These are phyloP conservation scores for Hafferia zeledoni DNA, from an alignment of 2,797 vertebrate species.

Conservation along the genomic window DNA sequence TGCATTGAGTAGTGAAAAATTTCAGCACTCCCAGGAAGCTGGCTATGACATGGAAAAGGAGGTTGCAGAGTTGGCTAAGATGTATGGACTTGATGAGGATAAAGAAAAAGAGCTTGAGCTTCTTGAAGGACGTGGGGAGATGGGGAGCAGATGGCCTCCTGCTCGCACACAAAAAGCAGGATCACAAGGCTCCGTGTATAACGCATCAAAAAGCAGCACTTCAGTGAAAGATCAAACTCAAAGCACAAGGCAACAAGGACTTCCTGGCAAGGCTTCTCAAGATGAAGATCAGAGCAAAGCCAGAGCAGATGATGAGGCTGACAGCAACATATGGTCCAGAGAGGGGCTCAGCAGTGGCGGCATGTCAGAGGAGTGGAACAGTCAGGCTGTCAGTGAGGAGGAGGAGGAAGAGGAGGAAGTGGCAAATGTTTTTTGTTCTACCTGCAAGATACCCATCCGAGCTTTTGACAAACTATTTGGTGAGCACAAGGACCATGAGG, in stretches of 20 bases:
- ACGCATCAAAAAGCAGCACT: neutral
- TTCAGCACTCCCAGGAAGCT: neutral
- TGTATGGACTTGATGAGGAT: constrained; percentile 71
- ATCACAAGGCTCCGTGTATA: neutral
- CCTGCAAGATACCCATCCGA: constrained; percentile 76
- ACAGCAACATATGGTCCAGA: constrained; percentile 22
- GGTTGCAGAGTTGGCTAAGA: constrained; percentile 65
- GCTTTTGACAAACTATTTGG: constrained; percentile 58
- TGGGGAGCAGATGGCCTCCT: neutral
- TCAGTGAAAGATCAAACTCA: neutral
- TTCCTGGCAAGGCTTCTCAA: neutral
- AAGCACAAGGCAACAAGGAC: neutral
- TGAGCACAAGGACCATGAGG: constrained; percentile 74
- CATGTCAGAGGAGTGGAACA: constrained; percentile 54
- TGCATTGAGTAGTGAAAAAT: neutral
- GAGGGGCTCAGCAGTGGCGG: constrained; percentile 54
- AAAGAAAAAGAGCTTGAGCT: constrained; percentile 63
- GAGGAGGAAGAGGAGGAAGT: constrained; percentile 56
- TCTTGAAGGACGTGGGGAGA: neutral
- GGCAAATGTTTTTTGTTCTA: constrained; percentile 76
- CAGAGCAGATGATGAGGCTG: constrained; percentile 13
- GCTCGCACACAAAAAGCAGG: neutral
- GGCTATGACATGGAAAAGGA: constrained; percentile 62
- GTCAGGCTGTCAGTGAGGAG: constrained; percentile 63
- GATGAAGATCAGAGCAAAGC: constrained; percentile 50